phyloP scores from a whole-genome alignment of 2,797 vertebrate genomes.

The Smutsia temminckii region DNA sequence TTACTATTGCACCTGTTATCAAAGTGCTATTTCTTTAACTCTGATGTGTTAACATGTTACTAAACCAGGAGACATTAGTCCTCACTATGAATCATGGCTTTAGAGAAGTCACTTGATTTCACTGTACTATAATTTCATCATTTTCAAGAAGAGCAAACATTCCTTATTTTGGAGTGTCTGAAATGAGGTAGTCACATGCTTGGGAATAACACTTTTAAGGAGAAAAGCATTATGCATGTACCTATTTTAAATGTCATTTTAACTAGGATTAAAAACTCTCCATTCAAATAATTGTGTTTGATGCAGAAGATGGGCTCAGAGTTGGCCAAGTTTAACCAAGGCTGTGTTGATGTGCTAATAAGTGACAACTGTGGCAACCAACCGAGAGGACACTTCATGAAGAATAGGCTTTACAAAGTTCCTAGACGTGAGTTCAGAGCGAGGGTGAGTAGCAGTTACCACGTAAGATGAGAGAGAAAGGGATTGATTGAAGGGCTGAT shows the following conservation, averaged over 20 bases:
- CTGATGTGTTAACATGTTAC: slow-evolving; percentile 42
- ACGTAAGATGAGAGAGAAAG: neutral
- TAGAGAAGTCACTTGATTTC: slow-evolving; percentile 50
- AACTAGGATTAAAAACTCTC: neutral
- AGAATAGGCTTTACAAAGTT: neutral
- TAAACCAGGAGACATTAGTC: slow-evolving; percentile 19
- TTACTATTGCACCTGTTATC: slow-evolving; percentile 38
- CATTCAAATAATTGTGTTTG: neutral
- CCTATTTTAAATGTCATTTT: slow-evolving; percentile 12
- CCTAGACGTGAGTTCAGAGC: neutral
- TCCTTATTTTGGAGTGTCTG: neutral
- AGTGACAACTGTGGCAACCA: neutral
- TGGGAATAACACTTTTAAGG: slow-evolving; percentile 8
- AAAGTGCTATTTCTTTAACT: slow-evolving; percentile 52
- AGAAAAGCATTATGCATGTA: neutral
- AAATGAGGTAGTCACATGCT: neutral
- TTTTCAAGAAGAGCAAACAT: slow-evolving; percentile 28
- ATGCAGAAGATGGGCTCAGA: neutral
- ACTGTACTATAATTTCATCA: slow-evolving; percentile 40
- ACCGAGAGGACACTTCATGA: neutral
- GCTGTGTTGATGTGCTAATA: neutral
- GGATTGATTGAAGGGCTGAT: neutral
- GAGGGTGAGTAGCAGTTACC: neutral
- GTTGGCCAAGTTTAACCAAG: neutral
- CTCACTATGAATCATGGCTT: slow-evolving; percentile 48